Evolutionary conservation across 2,888 invertebrate species (phyloP), one percentile per base, ranked within the genome.

Genomic region (Ophioninae sp.): DNA sequence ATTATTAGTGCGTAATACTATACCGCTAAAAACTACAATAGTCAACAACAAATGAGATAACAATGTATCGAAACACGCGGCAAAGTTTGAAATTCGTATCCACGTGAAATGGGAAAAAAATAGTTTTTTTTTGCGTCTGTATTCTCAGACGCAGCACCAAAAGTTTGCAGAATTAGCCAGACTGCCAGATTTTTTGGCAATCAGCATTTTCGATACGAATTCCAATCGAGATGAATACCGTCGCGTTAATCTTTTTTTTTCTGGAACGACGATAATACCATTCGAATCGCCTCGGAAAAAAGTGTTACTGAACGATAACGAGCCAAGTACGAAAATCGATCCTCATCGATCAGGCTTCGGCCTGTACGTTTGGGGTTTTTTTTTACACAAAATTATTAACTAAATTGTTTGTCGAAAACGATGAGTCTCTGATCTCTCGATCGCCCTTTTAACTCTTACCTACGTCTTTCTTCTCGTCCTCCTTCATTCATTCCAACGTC

Each of bases 21-120:
- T 81, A 89, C 82, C 77, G 83, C 83, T 89, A 90, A 64, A 79
- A 87, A 85, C 89, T 91, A 91, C 87, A 90, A 89, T 90, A 91
- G 87, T 90, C 88, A 91, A 91, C 91, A 91, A 91, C 90, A 92
- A 91, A 87, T 89, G 84, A 89, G 78, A 91, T 88, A 91, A 91
- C 91, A 91, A 91, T 90, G 85, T 85, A 83, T 84, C 89, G 87
- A 90, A 86, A 85, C 87, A 87, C 80, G 73, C 85, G 84, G 81
- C 86, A 81, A 87, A 87, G 84, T 73, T 84, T 39, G 82, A 74
- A 81, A 79, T 73, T 61, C 69, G 68, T 37, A 59, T 75, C 75
- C 63, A 61, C 65, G 59, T 58, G 30, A 64, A 76, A 81, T 30
- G 75, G 65, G 69, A 69, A 74, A 69, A 64, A 44, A 63, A 44